These are phyloP conservation scores for Lagorchestes hirsutus DNA, from an alignment of 2,797 vertebrate genomes.

Conservation along the genomic window DNA sequence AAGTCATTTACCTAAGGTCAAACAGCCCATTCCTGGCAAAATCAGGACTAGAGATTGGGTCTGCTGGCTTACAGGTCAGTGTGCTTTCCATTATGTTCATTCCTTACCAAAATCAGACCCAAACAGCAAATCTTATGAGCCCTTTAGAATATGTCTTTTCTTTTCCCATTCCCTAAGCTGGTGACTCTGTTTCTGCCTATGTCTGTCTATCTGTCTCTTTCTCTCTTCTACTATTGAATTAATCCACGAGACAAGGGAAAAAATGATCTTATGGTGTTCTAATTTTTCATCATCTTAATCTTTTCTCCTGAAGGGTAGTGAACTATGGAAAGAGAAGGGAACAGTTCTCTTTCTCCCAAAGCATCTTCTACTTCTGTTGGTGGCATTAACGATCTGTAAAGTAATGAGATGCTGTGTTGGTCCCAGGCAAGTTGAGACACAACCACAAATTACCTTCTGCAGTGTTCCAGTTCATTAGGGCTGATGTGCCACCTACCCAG, in stretches of 20 bases:
- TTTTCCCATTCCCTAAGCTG: neutral
- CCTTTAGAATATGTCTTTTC: neutral
- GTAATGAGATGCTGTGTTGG: slow-evolving; percentile 69
- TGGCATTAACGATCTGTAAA: slow-evolving; percentile 71
- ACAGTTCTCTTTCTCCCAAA: slow-evolving; percentile 44
- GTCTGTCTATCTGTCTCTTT: neutral
- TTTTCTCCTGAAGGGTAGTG: neutral
- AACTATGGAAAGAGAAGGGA: neutral
- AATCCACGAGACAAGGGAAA: neutral
- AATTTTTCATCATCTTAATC: neutral
- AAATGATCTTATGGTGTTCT: neutral
- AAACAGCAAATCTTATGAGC: neutral
- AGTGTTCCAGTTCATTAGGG: slow-evolving; percentile 75
- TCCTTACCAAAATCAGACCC: neutral
- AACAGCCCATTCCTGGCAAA: neutral
- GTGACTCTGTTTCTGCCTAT: neutral
- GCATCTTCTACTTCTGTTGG: slow-evolving; percentile 74
- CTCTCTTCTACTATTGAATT: neutral
- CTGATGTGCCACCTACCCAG: slow-evolving; percentile 46
- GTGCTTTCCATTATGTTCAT: neutral
- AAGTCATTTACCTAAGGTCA: neutral
- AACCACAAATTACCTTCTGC: slow-evolving; percentile 77
- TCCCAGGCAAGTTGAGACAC: slow-evolving; percentile 74
- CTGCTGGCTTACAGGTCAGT: neutral
- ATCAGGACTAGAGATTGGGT: neutral